Evolutionary conservation across 2,797 vertebrate species (phyloP).

Genomic region (Serranus cabrilla): DNA sequence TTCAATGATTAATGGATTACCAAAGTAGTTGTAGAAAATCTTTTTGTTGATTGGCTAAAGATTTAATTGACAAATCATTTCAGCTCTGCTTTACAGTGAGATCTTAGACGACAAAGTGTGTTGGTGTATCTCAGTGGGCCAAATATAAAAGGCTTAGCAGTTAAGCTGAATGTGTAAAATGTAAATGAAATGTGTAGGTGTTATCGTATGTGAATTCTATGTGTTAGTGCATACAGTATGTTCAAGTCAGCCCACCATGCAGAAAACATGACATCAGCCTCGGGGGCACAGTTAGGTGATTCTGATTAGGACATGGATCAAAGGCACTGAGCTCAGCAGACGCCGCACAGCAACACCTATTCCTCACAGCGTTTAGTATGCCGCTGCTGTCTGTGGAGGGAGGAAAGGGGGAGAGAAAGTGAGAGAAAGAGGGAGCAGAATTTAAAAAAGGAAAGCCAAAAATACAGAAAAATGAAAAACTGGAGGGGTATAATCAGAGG

Average conservation of each 20-base stretch:
- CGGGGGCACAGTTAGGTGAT: slow-evolving; percentile 29
- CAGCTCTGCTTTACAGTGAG: background rate
- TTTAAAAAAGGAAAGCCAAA: background rate
- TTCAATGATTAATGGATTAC: background rate
- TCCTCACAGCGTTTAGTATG: background rate
- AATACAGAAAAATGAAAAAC: background rate
- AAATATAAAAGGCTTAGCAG: slow-evolving; percentile 17
- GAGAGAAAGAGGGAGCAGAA: background rate
- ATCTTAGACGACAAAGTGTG: background rate
- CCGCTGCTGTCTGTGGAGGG: background rate
- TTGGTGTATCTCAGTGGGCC: background rate
- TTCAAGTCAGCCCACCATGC: slow-evolving; percentile 21
- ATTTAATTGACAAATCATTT: background rate
- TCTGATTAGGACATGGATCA: slow-evolving; percentile 37
- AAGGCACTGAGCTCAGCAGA: slow-evolving; percentile 39
- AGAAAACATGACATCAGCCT: slow-evolving; percentile 22
- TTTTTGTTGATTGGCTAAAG: background rate
- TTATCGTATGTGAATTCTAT: slow-evolving; percentile 1
- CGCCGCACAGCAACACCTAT: slow-evolving; percentile 1
- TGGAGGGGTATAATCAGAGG: slow-evolving; percentile 7
- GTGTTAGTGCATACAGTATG: background rate
- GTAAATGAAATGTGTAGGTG: slow-evolving; percentile 2
- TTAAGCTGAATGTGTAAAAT: background rate
- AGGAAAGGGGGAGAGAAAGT: background rate
- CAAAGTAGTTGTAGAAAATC: background rate